phyloP scores from a whole-genome alignment of 2,888 invertebrate genomes.

The Synanthedon myopaeformis region DNA sequence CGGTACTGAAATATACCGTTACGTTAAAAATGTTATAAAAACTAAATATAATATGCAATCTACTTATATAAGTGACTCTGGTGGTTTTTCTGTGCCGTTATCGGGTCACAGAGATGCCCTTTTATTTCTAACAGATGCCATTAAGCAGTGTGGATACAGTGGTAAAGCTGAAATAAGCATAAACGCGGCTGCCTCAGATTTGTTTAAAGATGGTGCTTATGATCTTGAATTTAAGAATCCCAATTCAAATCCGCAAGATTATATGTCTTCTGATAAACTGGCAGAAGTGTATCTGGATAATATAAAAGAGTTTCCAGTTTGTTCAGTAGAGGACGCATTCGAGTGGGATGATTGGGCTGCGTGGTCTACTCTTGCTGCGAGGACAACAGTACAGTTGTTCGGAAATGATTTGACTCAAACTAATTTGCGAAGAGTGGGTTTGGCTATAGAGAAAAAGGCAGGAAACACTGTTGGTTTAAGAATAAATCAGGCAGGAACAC shows the following conservation, averaged over 20 bases:
- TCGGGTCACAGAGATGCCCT: constrained; percentile 93
- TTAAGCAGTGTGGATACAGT: constrained; percentile 92
- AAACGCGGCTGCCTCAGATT: constrained; percentile 97
- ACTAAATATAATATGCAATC: constrained; percentile 90
- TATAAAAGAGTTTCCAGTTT: constrained; percentile 89
- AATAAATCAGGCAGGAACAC: constrained; percentile 96
- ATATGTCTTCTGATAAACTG: constrained; percentile 85
- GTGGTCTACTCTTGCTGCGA: constrained; percentile 82
- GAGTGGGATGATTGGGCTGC: constrained; percentile 99
- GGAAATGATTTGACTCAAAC: constrained; percentile 97
- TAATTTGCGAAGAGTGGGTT: constrained; percentile 88
- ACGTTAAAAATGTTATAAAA: constrained; percentile 91
- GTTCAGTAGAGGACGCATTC: constrained; percentile 97
- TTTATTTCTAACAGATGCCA: constrained; percentile 84
- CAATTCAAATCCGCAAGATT: constrained; percentile 84
- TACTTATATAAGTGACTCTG: constrained; percentile 95
- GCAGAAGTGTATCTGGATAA: constrained; percentile 89
- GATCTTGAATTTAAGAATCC: constrained; percentile 98
- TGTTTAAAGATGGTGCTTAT: constrained; percentile 87
- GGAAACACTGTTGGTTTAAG: constrained; percentile 94
- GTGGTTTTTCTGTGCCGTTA: constrained; percentile 98
- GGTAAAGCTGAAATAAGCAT: constrained; percentile 94
- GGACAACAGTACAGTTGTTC: constrained; percentile 80
- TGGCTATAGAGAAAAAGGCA: constrained; percentile 93
- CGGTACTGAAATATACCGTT: constrained; percentile 95